A percentile compares a stretch with the other conserved stretches of the same genome.
Conservation (phyloP, 2,113 vertebrate species). For the Phrynosoma platyrhinos region DNA sequence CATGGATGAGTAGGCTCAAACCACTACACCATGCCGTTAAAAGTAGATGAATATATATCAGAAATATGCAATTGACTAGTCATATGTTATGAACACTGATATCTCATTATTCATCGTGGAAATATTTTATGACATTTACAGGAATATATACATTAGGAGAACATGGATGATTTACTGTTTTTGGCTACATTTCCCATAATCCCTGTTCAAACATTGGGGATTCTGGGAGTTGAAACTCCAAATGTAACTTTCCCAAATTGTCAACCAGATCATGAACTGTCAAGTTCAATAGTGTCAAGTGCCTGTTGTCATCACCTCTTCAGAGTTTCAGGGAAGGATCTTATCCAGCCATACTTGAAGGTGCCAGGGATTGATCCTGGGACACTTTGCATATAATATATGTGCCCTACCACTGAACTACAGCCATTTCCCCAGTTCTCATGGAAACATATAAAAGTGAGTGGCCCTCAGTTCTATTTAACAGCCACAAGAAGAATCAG, state of each 20-base stretch:
- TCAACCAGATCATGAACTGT: not conserved
- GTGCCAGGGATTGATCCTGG: not conserved
- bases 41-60: not conserved
- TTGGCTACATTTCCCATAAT: too few relatives aligned
- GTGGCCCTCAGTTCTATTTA: constrained; percentile 4
- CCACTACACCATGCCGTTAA: too few relatives aligned
- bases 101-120: not conserved
- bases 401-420: not conserved
- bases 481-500: constrained; percentile 21
- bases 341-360: not conserved
- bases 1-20: too few relatives aligned
- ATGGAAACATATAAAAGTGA: not conserved
- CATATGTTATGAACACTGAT: not conserved
- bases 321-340: not conserved
- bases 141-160: too few relatives aligned
- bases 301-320: not conserved
- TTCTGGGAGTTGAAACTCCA: too few relatives aligned
- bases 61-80: not conserved
- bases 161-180: too few relatives aligned
- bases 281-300: not conserved
- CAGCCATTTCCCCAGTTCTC: not conserved
- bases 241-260: not conserved
- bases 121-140: not conserved
- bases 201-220: too few relatives aligned
- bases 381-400: not conserved